Base-by-base conservation (phyloP, 2,888 invertebrate genomes). In the Coecobrya sp. region DNA sequence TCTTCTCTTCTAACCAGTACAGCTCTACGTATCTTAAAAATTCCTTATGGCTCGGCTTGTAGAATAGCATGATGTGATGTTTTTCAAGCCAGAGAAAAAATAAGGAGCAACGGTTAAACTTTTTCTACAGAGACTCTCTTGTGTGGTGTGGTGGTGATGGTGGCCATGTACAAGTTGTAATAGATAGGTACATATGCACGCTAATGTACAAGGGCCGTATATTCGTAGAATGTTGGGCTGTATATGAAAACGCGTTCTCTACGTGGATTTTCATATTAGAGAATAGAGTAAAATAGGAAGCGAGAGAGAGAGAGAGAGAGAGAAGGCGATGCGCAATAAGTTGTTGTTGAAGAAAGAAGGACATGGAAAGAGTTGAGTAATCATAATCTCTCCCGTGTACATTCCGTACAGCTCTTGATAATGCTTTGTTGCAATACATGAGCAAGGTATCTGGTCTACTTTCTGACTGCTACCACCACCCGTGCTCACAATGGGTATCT, bases 401-500 rank as follows among this genome's bases (percentile, higher is more conserved):
- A 25, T 62, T 16, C 19, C 49, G 52, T 19, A 8, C 45, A 65
- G 30, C 13, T 65, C 49, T 65, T 5, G 27, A 13, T 16, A 36
- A 55, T 73, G 55, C 22, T 25, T 62, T 30, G 19, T 13, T 7
- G 10, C 30, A 36, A 89, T 82, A 59, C 86, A 70, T 91, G 79
- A 68, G 81, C 68, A 85, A 90, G 85, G 85, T 90, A 85, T 11
- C 22, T 68, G 81, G 55, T 13, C 87, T 62, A 87, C 87, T 73
- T 85, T 79, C 52, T 52, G 59, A n/a, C 55, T 68, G 13, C 62
- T 84, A 91, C 86, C 90, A 79, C 86, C 86, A 86, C 90, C 85
- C 85, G 79, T 90, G 85, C 86, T 86, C 82, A 86, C 86, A 86
- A 86, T 91, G 79, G 91, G 86, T 86, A 91, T 55, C 73, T 68